Evolutionary conservation across 2,113 vertebrate genomes (phyloP).

Genomic region (Papio anubis): DNA sequence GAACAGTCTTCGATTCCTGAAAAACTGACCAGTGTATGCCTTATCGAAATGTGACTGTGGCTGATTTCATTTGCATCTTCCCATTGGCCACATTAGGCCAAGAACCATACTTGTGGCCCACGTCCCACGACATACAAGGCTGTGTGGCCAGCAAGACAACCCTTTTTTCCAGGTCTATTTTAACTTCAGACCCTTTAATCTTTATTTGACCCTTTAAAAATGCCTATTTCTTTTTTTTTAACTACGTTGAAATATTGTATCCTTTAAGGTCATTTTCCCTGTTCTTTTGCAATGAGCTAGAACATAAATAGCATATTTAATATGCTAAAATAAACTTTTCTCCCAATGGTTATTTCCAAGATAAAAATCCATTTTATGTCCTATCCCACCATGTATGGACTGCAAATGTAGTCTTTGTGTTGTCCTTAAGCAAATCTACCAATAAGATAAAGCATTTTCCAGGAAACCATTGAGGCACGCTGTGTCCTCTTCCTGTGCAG

Average conservation of each 20-base stretch:
- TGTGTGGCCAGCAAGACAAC: fast-evolving
- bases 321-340: not conserved
- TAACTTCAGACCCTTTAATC: not conserved
- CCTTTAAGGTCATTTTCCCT: not conserved
- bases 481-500: not conserved
- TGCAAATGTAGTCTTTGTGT: not conserved
- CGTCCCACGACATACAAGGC: fast-evolving
- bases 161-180: not conserved
- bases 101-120: not conserved
- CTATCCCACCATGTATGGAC: not conserved
- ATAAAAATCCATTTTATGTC: not conserved
- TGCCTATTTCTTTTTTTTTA: slow-evolving; percentile 15
- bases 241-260: slow-evolving; percentile 23
- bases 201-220: not conserved
- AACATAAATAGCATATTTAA: slow-evolving; percentile 27
- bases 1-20: not conserved
- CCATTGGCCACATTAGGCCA: not conserved
- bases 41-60: not conserved
- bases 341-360: not conserved
- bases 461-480: not conserved
- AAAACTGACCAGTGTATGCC: not conserved
- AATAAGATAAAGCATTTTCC: not conserved
- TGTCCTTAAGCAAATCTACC: not conserved
- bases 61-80: not conserved
- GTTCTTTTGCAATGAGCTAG: not conserved